A percentile compares a stretch with the other conserved stretches of the same genome.
These are phyloP conservation scores for Acrocephalus arundinaceus DNA, from an alignment of 2,113 vertebrate species.

Conservation along the genomic window DNA sequence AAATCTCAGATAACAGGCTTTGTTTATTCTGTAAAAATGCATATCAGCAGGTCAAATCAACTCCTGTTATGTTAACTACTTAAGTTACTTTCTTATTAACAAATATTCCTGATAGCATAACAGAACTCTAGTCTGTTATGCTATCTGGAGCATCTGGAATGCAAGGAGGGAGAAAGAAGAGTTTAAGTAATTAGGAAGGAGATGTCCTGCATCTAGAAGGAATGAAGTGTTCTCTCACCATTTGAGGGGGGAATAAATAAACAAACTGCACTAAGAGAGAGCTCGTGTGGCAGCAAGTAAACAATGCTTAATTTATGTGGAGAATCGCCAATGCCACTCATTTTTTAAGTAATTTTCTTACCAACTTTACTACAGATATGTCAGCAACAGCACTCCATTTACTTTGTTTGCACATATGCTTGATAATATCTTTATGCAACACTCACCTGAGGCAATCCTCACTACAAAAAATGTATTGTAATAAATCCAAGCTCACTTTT, in stretches of 20 bases:
- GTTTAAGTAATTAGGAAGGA: not conserved
- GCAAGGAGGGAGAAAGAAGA: not conserved
- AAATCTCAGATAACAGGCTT: slow-evolving; percentile 63
- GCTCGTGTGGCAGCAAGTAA: not conserved
- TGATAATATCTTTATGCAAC: not conserved
- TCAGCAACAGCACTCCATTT: not conserved
- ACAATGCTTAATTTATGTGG: not conserved
- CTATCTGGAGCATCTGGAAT: slow-evolving; percentile 31
- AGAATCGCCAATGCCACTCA: not conserved
- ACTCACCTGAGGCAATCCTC: not conserved
- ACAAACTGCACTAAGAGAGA: not conserved
- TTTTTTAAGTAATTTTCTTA: not conserved
- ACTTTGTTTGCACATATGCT: not conserved
- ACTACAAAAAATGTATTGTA: not conserved
- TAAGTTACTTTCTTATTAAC: slow-evolving; percentile 64
- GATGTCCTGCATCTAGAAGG: not conserved
- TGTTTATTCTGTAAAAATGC: slow-evolving; percentile 65
- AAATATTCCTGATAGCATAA: slow-evolving; percentile 22
- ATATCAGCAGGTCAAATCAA: slow-evolving; percentile 57
- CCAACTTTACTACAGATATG: not conserved
- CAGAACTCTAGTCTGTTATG: not conserved
- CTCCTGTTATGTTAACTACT: slow-evolving; percentile 68
- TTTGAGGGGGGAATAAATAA: not conserved
- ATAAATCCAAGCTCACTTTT: not conserved
- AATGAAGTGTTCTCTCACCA: not conserved